Evolutionary conservation across 1,140 invertebrate genomes (phyloP).

Genomic region (Marisa cornuarietis): DNA sequence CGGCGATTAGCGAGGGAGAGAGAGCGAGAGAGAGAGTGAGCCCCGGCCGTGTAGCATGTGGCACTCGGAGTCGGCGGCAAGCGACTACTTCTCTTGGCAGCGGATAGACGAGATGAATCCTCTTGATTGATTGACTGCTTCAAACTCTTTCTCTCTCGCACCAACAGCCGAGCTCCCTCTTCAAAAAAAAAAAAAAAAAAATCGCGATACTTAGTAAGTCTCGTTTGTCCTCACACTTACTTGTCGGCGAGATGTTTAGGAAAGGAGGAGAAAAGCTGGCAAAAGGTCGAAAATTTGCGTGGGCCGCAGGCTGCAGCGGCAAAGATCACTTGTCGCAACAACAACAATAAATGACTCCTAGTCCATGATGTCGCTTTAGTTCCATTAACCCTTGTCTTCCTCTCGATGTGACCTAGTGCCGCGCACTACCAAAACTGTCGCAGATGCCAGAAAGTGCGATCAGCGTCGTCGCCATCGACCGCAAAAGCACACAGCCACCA

Average conservation of each 20-base stretch:
- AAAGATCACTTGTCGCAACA: not conserved
- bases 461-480: no score
- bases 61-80: not conserved
- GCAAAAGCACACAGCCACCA: no score
- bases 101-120: slow-evolving; percentile 3
- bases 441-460: no score
- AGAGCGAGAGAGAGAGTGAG: not conserved
- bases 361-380: no score
- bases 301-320: not conserved
- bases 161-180: not conserved
- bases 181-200: not conserved
- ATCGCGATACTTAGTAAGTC: no score
- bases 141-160: not conserved
- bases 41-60: slow-evolving; percentile 1
- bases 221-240: not conserved
- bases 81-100: not conserved
- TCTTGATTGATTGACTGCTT: slow-evolving; percentile 23
- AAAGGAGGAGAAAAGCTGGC: not conserved
- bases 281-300: not conserved
- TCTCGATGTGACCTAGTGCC: no score
- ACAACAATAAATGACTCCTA: no score
- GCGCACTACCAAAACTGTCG: no score
- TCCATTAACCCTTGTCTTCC: no score
- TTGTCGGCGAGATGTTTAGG: not conserved
- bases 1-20: not conserved